Percentiles rank a stretch among this genome's conserved stretches.
phyloP scores from a whole-genome alignment of 2,797 vertebrate species.

The Monodelphis domestica region DNA sequence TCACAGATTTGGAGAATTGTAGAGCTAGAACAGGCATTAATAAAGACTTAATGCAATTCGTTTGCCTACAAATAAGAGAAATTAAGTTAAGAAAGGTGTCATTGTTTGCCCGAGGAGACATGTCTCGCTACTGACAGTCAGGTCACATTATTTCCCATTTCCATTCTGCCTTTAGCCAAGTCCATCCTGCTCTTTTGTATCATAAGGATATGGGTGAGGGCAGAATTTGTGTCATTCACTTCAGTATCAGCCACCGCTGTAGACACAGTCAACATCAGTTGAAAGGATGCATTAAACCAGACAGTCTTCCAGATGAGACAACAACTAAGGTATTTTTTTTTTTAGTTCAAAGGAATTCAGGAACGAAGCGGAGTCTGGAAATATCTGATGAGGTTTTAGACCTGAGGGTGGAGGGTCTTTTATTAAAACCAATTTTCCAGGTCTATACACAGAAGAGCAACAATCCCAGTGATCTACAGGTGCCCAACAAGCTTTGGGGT shows the following conservation, averaged over 20 bases:
- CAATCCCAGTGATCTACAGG: neutral
- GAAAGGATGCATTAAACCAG: neutral
- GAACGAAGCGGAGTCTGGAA: neutral
- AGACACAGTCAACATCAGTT: neutral
- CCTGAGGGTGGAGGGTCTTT: neutral
- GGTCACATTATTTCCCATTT: neutral
- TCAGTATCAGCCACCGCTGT: neutral
- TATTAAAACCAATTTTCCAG: neutral
- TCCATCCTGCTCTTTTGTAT: neutral
- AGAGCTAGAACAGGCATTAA: neutral
- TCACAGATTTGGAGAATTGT: neutral
- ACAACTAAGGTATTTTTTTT: constrained; percentile 3
- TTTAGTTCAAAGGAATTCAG: neutral
- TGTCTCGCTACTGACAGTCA: neutral
- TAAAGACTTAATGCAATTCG: neutral
- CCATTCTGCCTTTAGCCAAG: neutral
- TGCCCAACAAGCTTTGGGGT: neutral
- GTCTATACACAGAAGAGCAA: neutral
- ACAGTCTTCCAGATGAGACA: neutral
- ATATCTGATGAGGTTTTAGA: neutral
- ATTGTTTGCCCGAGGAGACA: neutral
- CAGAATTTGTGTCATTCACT: neutral
- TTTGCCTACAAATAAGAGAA: neutral
- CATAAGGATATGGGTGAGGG: neutral
- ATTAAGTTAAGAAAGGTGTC: neutral